Percentiles rank a stretch among this genome's conserved stretches.
Evolutionary conservation across 2,888 invertebrate species (phyloP).

Genomic region (Noctua janthe): DNA sequence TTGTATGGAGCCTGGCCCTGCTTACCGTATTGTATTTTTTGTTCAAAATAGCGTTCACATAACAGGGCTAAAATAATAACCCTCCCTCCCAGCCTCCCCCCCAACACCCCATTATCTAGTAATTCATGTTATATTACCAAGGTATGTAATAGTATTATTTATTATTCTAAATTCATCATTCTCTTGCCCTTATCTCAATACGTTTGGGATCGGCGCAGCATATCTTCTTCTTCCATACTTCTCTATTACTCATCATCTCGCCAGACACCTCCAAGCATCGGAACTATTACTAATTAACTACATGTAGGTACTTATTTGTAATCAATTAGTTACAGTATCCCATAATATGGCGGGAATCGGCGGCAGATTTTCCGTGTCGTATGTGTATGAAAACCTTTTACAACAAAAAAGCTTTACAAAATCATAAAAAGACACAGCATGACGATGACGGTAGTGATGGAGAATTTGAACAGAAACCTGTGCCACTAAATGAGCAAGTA

Average conservation of each 20-base stretch:
- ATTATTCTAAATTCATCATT: neutral
- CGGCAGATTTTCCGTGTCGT: constrained; percentile 77
- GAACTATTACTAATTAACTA: too few species aligned
- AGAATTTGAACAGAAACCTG: constrained; percentile 62
- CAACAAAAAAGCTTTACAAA: constrained; percentile 82
- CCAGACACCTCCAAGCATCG: too few species aligned
- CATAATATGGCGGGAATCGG: constrained; percentile 69
- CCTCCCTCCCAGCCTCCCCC: too few species aligned
- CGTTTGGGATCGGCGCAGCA: too few species aligned
- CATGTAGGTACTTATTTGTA: neutral
- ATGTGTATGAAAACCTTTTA: constrained; percentile 86
- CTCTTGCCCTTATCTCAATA: too few species aligned
- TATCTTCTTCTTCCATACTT: too few species aligned
- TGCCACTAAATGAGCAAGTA: constrained; percentile 68
- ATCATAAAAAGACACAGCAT: constrained; percentile 84
- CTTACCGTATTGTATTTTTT: neutral
- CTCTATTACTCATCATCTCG: too few species aligned
- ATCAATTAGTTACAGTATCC: constrained; percentile 54
- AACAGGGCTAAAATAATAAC: neutral
- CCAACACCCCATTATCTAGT: neutral
- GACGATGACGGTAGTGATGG: constrained; percentile 76
- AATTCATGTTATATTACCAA: neutral
- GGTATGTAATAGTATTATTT: neutral
- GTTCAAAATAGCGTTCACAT: neutral
- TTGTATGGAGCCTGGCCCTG: neutral